phyloP scores from a whole-genome alignment of 2,797 vertebrate genomes.

The Tapirus indicus region DNA sequence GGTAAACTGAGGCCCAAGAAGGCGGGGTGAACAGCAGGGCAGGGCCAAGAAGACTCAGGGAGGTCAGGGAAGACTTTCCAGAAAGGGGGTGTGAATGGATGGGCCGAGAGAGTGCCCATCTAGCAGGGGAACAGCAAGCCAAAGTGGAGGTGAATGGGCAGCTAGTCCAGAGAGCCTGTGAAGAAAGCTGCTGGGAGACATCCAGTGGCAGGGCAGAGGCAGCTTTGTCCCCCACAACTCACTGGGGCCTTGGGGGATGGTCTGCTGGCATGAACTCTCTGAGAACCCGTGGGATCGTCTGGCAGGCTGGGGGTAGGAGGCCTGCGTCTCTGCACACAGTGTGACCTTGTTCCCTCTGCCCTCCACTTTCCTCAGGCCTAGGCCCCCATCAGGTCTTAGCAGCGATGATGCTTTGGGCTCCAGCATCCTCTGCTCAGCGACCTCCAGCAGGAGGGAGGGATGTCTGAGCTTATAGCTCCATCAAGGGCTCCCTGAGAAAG shows the following conservation, averaged over 20 bases:
- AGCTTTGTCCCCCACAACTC: not conserved
- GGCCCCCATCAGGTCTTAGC: not conserved
- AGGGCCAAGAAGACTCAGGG: not conserved
- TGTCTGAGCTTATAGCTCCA: not conserved
- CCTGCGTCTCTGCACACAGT: not conserved
- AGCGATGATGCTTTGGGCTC: not conserved
- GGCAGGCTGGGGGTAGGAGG: not conserved
- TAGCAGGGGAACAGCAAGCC: not conserved
- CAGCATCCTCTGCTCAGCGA: not conserved
- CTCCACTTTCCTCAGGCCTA: not conserved
- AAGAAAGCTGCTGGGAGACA: not conserved
- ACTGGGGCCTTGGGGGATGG: not conserved
- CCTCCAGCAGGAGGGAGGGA: not conserved
- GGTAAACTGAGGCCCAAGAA: not conserved
- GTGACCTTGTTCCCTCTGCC: too few relatives aligned
- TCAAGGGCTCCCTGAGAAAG: conserved; percentile 70
- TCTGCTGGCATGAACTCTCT: not conserved
- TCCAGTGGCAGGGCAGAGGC: not conserved
- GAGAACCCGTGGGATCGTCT: not conserved
- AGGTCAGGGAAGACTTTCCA: not conserved
- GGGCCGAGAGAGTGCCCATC: not conserved
- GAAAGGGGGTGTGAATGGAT: not conserved
- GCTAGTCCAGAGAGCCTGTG: too few relatives aligned
- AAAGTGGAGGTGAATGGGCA: not conserved
- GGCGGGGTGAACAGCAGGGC: not conserved